Base-by-base conservation (phyloP, 2,888 invertebrate genomes). In the Drosophila rellima region DNA sequence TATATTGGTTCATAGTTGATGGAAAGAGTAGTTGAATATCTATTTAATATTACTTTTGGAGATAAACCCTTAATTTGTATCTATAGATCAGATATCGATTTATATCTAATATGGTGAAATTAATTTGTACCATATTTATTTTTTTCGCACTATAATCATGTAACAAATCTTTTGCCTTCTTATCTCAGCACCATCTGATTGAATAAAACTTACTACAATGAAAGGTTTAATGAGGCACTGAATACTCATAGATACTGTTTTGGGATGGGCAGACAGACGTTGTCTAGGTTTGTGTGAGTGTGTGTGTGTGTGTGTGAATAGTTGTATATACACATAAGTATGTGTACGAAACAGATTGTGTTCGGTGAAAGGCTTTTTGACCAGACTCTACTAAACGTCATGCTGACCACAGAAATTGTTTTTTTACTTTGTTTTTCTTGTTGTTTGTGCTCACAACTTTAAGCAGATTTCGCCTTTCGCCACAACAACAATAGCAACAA, bases 401-500 rank as follows among this genome's bases (percentile, higher is more conserved):
- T 56, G 73, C 69, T 73, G 73, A 69, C 73, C 73, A 60, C 47
- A 69, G 47, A 67, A 73, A 72, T 59, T 51, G 42, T 68, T 29
- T 72, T 26, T 48, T 29, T 48, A 26, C 40, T 57, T 66, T 29
- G 40, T 44, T 29, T 56, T 13, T 18, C 51, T 33, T 40, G 11
- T 26, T 35, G 54, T 10, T 40, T 42, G 51, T 13, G 5, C 33
- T 52, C 52, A 37, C 51, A 67, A 13, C 5, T 26, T 20, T 35
- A 47, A 75, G 55, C 59, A 23, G 62, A 72, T 72, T 74, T 74
- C 50, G 77, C 75, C 75, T 75, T 75, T 75, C 75, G 75, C 75
- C 69, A 61, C 40, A 68, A 39, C 31, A 44, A 23, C 23, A 31
- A 48, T 8, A 50, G 11, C 42, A 59, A 59, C 66, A 75, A 69